phyloP scores from a whole-genome alignment of 2,113 vertebrate genomes.

The Actenoides lindsayi region DNA sequence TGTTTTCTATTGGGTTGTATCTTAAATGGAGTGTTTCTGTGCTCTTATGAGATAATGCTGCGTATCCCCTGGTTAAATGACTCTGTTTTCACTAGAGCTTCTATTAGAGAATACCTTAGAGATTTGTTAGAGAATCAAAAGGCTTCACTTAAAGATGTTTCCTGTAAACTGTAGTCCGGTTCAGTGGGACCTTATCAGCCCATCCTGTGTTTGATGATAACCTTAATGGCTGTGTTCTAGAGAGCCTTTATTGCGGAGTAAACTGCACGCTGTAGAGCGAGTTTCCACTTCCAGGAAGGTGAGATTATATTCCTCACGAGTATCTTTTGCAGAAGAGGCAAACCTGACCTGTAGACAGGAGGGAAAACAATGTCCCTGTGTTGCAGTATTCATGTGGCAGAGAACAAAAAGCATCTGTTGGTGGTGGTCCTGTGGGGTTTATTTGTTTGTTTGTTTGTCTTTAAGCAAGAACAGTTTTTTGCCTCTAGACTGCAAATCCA shows the following conservation, averaged over 20 bases:
- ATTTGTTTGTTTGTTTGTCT: background rate
- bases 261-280: background rate
- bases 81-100: background rate
- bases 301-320: background rate
- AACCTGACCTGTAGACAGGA: background rate
- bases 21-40: background rate
- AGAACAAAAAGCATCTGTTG: background rate
- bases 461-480: background rate
- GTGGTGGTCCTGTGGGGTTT: background rate
- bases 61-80: background rate
- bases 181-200: background rate
- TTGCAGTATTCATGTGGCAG: background rate
- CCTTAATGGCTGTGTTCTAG: background rate
- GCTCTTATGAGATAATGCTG: background rate
- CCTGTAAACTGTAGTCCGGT: background rate
- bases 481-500: background rate
- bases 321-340: background rate
- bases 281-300: background rate
- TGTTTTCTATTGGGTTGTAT: background rate
- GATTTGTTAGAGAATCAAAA: background rate
- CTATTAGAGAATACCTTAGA: background rate
- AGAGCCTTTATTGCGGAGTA: background rate
- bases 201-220: background rate
- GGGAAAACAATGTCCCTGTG: background rate
- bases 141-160: background rate